Percentiles rank a stretch among this genome's conserved stretches.
phyloP scores from a whole-genome alignment of 2,888 invertebrate genomes.

The Palloptera scutellata region DNA sequence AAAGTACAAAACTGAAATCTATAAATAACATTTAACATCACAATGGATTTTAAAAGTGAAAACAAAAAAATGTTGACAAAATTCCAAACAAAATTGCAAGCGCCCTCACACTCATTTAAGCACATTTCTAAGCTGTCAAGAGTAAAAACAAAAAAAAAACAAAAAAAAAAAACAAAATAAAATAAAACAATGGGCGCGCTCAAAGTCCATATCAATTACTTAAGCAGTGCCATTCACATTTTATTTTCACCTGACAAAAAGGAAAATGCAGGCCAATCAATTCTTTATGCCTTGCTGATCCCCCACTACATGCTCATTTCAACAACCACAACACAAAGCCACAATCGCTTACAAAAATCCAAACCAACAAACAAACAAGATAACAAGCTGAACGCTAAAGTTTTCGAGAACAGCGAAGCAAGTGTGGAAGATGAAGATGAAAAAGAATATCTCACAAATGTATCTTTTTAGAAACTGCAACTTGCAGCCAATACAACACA shows the following conservation, averaged over 20 bases:
- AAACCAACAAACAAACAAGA: slow-evolving; percentile 24
- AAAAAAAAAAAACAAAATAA: neutral
- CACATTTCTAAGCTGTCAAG: slow-evolving; percentile 48
- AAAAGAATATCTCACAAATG: slow-evolving; percentile 30
- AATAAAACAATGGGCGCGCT: slow-evolving; percentile 15
- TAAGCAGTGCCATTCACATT: slow-evolving; percentile 58
- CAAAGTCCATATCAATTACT: slow-evolving; percentile 61
- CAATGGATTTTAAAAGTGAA: slow-evolving; percentile 1
- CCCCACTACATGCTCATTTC: slow-evolving; percentile 27
- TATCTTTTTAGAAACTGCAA: slow-evolving; percentile 43
- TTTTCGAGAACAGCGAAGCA: slow-evolving; percentile 11
- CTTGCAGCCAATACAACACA: slow-evolving; percentile 54
- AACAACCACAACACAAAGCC: slow-evolving; percentile 12
- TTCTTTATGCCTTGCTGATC: slow-evolving; percentile 35
- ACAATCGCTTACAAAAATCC: slow-evolving; percentile 18
- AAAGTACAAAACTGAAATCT: slow-evolving; percentile 40
- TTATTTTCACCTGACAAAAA: slow-evolving; percentile 62
- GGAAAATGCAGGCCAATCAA: slow-evolving; percentile 57
- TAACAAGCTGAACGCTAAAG: slow-evolving; percentile 22
- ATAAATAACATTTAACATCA: slow-evolving; percentile 3
- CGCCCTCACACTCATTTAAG: slow-evolving; percentile 48
- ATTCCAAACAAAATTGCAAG: slow-evolving; percentile 39
- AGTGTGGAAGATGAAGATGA: neutral
- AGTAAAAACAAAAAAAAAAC: neutral
- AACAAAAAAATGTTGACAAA: slow-evolving; percentile 25